Conservation (phyloP, 2,113 vertebrate genomes). For the Vireo altiloquus region DNA sequence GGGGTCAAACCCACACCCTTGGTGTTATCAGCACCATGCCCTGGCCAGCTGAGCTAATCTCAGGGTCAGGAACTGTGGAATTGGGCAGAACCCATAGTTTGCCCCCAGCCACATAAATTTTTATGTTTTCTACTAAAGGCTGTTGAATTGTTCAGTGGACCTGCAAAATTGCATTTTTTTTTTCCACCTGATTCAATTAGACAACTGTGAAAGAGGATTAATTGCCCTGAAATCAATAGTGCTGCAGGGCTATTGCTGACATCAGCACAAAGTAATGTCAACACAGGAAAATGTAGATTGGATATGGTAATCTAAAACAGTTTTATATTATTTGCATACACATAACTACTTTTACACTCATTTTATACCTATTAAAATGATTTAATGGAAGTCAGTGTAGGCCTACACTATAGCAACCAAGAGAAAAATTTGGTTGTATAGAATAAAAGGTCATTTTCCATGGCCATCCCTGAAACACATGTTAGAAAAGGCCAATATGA, state of each 20-base stretch:
- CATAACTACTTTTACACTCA: not conserved
- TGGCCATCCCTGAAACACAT: not conserved
- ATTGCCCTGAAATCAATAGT: not conserved
- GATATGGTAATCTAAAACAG: not conserved
- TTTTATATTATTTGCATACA: not conserved
- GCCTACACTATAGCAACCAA: not conserved
- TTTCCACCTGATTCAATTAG: not conserved
- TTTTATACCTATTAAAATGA: not conserved
- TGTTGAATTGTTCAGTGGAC: not conserved
- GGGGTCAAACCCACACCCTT: not conserved
- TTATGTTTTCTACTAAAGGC: not conserved
- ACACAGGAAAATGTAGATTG: not conserved
- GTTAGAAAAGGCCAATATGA: not conserved
- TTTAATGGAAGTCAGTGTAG: not conserved
- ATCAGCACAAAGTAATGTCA: conserved; percentile 3
- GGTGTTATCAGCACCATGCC: not conserved
- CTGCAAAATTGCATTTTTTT: not conserved
- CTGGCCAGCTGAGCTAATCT: not conserved
- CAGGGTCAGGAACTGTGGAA: not conserved
- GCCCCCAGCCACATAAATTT: not conserved
- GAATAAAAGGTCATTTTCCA: not conserved
- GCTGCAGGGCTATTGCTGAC: not conserved
- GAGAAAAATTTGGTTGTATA: not conserved
- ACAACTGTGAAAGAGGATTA: conserved; percentile 2
- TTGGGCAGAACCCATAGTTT: not conserved